Conservation (phyloP, 2,888 invertebrate genomes). For the Orthonychiurus folsomi region DNA sequence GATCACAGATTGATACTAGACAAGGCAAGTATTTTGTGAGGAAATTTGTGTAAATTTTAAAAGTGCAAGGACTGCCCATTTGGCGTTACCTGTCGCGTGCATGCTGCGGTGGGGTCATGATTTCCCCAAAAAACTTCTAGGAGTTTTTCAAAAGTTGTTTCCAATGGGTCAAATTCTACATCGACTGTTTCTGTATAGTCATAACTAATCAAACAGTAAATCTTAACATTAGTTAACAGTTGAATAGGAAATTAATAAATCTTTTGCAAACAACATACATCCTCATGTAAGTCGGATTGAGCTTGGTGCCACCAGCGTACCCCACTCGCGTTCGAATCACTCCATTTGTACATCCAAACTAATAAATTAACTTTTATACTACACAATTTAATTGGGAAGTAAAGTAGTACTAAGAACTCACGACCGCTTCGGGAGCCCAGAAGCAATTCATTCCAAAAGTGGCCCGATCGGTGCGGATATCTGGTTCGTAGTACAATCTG, state of each 20-base stretch:
- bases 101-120: conserved; percentile 69
- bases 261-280: conserved; percentile 9
- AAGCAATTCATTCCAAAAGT: conserved; percentile 92
- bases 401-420: no score
- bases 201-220: conserved; percentile 54
- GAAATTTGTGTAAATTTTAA: conserved; percentile 4
- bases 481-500: conserved; percentile 57
- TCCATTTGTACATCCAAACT: conserved; percentile 67
- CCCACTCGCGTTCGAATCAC: conserved; percentile 84
- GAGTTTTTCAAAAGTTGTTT: conserved; percentile 63
- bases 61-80: background rate
- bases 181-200: conserved; percentile 93
- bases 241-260: conserved; percentile 7
- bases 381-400: no score
- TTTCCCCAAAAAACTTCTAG: conserved; percentile 82
- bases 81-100: conserved; percentile 28
- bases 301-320: conserved; percentile 78
- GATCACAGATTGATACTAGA: conserved; percentile 80
- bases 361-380: no score
- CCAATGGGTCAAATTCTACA: conserved; percentile 77
- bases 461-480: conserved; percentile 58
- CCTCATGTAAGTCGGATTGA: conserved; percentile 64
- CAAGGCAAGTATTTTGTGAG: conserved; percentile 31
- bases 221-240: background rate
- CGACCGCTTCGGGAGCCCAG: conserved; percentile 85